Evolutionary conservation across 2,113 vertebrate species (phyloP), one percentile per base, ranked within the genome.

Genomic region (Melospiza melodia): DNA sequence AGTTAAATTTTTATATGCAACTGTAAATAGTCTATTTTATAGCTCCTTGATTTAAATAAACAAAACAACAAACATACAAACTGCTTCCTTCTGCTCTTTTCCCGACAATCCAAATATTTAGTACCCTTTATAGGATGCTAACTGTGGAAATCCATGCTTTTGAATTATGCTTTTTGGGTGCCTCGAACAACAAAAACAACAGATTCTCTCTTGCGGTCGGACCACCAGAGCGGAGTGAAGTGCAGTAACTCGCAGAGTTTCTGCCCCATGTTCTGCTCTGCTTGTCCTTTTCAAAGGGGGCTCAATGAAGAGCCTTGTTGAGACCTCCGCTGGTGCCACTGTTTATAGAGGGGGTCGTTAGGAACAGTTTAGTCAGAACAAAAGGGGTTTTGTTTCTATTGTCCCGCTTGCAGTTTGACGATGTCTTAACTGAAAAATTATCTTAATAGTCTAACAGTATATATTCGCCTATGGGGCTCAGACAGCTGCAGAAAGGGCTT

Each of bases 331-430:
- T 96, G 96, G 97, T 98, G 98, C 98, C 98, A 96, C 97, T 98
- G 98, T 98, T 99, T 99, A 98, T 98, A 97, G 97, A 97, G 98
- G 97, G 97, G 98, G 98, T 99, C 98, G 99, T 98, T 98, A 98
- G 98, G 98, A 98, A 98, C 98, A 98, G 98, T 98, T 98, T 98
- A 98, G 97, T 91, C 93, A 68, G 98, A 99, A 99, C 99, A 99
- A 99, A 99, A 98, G 98, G 89, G 95, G 97, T 83, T 98, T 98
- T 99, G 99, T 99, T 99, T 98, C 98, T 93, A 98, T 98, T 99
- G 98, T 99, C 97, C 97, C 95, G 84, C 94, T 96, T 98, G 96
- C 91, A 97, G 97, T 98, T 97, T 97, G 97, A 98, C 69, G 24
- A 95, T 95, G 96, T 95, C 89, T 97, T 96, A 87, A 95, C 97